Evolutionary conservation across 2,113 vertebrate species (phyloP).

Genomic region (Paradisaea rubra): DNA sequence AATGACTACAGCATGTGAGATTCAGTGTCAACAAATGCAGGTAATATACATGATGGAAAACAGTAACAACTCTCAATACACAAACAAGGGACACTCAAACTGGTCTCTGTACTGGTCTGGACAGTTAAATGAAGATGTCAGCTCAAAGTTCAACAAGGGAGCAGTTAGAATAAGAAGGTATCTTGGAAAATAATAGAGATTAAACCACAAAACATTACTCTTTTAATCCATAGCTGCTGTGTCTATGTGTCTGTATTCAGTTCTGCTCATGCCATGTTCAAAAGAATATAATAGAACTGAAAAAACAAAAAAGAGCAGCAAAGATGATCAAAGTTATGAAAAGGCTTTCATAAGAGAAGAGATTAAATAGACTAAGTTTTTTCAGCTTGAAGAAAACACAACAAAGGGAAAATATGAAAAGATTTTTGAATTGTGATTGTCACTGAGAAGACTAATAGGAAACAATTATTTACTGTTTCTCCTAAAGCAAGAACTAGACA

Average conservation of each 20-base stretch:
- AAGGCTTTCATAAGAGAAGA: not conserved
- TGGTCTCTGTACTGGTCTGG: not conserved
- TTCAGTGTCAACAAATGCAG: not conserved
- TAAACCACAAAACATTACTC: not conserved
- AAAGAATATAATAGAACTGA: conserved; percentile 14
- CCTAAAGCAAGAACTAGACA: not conserved
- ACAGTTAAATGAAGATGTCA: not conserved
- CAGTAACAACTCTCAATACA: not conserved
- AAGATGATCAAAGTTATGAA: conserved; percentile 29
- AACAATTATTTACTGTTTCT: not conserved
- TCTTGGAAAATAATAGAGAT: not conserved
- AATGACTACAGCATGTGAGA: not conserved
- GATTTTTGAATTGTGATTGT: not conserved
- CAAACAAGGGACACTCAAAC: not conserved
- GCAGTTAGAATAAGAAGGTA: not conserved
- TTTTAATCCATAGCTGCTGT: not conserved
- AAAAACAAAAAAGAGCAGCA: conserved; percentile 10
- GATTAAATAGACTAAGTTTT: conserved; percentile 16
- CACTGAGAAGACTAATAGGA: not conserved
- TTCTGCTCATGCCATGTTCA: not conserved
- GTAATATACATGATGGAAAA: not conserved
- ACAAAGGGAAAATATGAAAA: conserved; percentile 22
- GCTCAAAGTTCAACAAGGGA: not conserved
- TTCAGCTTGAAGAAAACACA: conserved; percentile 6
- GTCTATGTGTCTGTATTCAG: not conserved